A percentile compares a stretch with the other conserved stretches of the same genome.
Evolutionary conservation across 1,140 invertebrate genomes (phyloP).

Genomic region (Drosophila jambulina): DNA sequence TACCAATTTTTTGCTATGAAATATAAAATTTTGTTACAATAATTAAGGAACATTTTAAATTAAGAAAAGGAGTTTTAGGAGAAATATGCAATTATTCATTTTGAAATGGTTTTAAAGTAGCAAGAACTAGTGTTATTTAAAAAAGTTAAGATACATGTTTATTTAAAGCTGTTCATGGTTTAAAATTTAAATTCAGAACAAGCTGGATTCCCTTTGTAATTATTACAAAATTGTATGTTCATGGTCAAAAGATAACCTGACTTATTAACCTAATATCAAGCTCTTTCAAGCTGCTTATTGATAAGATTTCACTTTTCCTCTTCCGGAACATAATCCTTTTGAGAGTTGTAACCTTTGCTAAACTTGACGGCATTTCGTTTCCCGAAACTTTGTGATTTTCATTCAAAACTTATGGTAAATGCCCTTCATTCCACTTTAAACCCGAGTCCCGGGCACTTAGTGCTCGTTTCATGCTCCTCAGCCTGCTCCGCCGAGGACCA

Average conservation of each 20-base stretch:
- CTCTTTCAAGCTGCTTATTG: background rate
- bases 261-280: background rate
- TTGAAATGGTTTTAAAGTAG: too few species aligned
- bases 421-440: conserved; percentile 9
- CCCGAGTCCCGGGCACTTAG: conserved; percentile 12
- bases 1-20: background rate
- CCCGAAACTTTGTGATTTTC: conserved; percentile 15
- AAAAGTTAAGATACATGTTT: too few species aligned
- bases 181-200: too few species aligned
- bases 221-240: too few species aligned
- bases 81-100: background rate
- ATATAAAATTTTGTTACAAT: background rate
- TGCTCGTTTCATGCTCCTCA: conserved; percentile 6
- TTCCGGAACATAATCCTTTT: background rate
- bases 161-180: too few species aligned
- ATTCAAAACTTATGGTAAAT: conserved; percentile 23
- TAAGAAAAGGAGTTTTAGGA: too few species aligned
- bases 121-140: too few species aligned
- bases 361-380: background rate
- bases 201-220: too few species aligned
- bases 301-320: background rate
- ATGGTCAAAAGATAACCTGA: too few species aligned
- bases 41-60: background rate
- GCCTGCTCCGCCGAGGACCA: conserved; percentile 13
- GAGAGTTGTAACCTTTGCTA: background rate